A percentile compares a stretch with the other conserved stretches of the same genome.
Conservation (phyloP, 2,888 invertebrate species). For the Spilosoma lubricipeda region DNA sequence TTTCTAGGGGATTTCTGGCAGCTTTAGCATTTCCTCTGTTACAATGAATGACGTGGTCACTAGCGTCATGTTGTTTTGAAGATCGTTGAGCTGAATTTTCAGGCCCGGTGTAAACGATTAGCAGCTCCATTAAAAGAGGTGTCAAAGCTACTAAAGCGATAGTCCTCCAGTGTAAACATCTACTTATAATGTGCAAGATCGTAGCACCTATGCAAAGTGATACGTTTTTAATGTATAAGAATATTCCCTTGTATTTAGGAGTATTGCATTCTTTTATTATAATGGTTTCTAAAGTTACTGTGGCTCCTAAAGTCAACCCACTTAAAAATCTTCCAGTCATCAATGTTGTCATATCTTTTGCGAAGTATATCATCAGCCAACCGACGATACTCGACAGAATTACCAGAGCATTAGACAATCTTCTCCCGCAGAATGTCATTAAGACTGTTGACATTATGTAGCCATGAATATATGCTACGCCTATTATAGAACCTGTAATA, state of each 20-base stretch:
- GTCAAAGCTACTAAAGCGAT: conserved; percentile 57
- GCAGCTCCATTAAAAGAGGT: conserved; percentile 55
- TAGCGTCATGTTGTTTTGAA: conserved; percentile 70
- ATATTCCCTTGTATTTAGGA: conserved; percentile 83
- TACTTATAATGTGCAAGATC: conserved; percentile 36
- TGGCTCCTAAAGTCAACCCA: conserved; percentile 32
- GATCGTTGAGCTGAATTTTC: conserved; percentile 88
- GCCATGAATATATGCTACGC: conserved; percentile 58
- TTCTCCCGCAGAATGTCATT: conserved; percentile 58
- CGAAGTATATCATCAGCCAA: conserved; percentile 41
- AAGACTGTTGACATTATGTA: conserved; percentile 59
- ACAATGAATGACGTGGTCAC: conserved; percentile 80
- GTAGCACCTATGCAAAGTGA: conserved; percentile 37
- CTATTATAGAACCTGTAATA: too few species aligned
- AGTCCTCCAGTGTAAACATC: conserved; percentile 61
- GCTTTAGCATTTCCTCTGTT: conserved; percentile 75
- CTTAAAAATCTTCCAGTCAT: conserved; percentile 39
- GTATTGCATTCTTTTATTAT: conserved; percentile 79
- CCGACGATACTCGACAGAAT: conserved; percentile 60
- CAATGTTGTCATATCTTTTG: conserved; percentile 25
- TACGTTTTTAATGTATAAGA: conserved; percentile 64
- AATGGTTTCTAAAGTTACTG: conserved; percentile 64
- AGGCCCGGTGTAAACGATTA: conserved; percentile 78
- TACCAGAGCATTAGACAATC: conserved; percentile 62
- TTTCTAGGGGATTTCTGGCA: conserved; percentile 54